Evolutionary conservation across 2,797 vertebrate genomes (phyloP), one percentile per base, ranked within the genome.

Genomic region (Lacerta agilis): DNA sequence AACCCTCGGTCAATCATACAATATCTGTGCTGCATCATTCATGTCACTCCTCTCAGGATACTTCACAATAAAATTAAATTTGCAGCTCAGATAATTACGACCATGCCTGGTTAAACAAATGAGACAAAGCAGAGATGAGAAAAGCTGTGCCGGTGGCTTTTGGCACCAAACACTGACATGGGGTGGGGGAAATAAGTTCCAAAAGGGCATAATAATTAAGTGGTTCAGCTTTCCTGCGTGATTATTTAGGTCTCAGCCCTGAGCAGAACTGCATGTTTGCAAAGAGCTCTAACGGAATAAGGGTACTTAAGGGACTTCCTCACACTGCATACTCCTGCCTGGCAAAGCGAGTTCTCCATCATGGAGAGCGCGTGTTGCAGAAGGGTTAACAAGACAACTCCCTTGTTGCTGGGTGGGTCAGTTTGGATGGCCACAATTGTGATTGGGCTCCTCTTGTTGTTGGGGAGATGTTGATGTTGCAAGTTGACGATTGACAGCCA

Each of bases 81-180:
- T 94, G 64, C 41, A 64, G 86, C 38, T 91, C 87, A 27, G 5
- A 73, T 91, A 94, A 96, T 86, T 92, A 92, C 89, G 82, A 83
- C n/a, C 27, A 82, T 91, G 85, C 79, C 27, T 89, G 72, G 73
- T 93, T 94, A 94, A 92, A 93, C 82, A 95, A 89, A 92, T 55
- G 82, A 94, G 89, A 85, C 79, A 38, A 87, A 86, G 76, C 64
- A 80, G 89, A 91, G 85, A 85, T 73, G 5, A 79, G 83, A 89
- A 87, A 92, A 58, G 49, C 55, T 66, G 67, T 78, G 36, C 66
- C 66, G 67, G 69, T 72, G 64, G 8, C 0, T 88, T 6, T 87
- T 81, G 81, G 2, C 81, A 41, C 88, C 67, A 41, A 81, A 87
- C 13, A 61, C 87, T 90, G 84, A 79, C 80, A 81, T 1, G 29